Evolutionary conservation across 2,888 invertebrate species (phyloP).

Genomic region (Coenonympha glycerion): DNA sequence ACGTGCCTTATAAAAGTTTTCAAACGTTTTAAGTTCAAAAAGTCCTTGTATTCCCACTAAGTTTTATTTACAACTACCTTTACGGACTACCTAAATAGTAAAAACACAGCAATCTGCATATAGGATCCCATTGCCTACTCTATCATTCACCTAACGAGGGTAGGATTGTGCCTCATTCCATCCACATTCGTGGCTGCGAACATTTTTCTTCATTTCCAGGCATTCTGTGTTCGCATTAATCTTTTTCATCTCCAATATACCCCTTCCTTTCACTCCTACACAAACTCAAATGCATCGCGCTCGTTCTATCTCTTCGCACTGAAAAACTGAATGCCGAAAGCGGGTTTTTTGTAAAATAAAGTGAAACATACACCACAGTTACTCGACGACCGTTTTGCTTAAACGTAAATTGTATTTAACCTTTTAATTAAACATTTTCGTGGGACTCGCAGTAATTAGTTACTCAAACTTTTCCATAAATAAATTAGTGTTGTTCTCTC

Average conservation of each 20-base stretch:
- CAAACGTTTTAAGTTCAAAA: no score
- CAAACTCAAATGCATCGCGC: neutral
- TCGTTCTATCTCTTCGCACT: neutral
- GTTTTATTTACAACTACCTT: no score
- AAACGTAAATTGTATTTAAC: conserved; percentile 8
- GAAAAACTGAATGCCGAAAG: neutral
- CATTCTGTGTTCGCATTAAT: conserved; percentile 39
- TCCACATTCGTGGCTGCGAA: conserved; percentile 34
- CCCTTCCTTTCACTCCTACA: conserved; percentile 30
- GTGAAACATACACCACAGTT: conserved; percentile 1
- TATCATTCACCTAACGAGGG: conserved; percentile 36
- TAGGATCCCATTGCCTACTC: conserved; percentile 12
- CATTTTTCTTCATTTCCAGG: conserved; percentile 50
- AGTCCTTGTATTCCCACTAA: no score
- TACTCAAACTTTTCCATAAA: conserved; percentile 4
- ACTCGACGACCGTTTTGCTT: conserved; percentile 4
- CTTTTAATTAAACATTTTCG: conserved; percentile 7
- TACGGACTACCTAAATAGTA: no score
- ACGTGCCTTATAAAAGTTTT: no score
- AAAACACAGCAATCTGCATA: neutral
- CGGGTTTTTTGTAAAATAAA: conserved; percentile 1
- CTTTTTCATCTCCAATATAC: conserved; percentile 24
- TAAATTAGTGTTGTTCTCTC: neutral
- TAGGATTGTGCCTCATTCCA: conserved; percentile 36
- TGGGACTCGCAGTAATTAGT: conserved; percentile 3